phyloP scores from a whole-genome alignment of 2,888 invertebrate genomes.

The Lagria hirta region DNA sequence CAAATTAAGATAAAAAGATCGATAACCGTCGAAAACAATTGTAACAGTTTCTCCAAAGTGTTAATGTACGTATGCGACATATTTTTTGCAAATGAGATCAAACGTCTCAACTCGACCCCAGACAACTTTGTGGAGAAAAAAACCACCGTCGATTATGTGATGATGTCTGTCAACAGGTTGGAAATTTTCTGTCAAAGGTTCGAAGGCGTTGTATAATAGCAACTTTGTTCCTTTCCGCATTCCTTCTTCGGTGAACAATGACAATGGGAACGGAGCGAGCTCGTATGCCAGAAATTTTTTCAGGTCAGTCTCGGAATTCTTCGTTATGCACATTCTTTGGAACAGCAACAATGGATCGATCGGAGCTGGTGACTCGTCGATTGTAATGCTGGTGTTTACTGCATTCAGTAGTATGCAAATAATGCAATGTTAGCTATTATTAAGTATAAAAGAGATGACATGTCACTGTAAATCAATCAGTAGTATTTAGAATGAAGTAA shows the following conservation, averaged over 20 bases:
- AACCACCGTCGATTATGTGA: constrained; percentile 37
- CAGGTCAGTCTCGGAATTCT: background rate
- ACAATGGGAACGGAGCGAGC: constrained; percentile 6
- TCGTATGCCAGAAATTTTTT: constrained; percentile 4
- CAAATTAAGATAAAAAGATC: no score
- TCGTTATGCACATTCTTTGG: no score
- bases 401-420: no score
- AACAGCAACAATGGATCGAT: no score
- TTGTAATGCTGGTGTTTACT: no score
- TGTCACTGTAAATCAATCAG: no score
- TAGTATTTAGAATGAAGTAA: no score
- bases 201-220: constrained; percentile 29
- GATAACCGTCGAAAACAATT: constrained; percentile 36
- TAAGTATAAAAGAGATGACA: no score
- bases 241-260: constrained; percentile 6
- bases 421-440: no score
- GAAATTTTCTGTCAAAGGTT: constrained; percentile 18
- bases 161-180: constrained; percentile 26
- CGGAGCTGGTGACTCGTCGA: no score
- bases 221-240: constrained; percentile 23
- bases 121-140: constrained; percentile 35
- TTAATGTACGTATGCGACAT: constrained; percentile 31
- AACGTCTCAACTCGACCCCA: constrained; percentile 32
- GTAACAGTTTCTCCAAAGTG: constrained; percentile 29
- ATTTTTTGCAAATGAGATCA: constrained; percentile 32